Evolutionary conservation across 2,113 vertebrate genomes (phyloP), one percentile per base, ranked within the genome.

Genomic region (Sceloporus undulatus): DNA sequence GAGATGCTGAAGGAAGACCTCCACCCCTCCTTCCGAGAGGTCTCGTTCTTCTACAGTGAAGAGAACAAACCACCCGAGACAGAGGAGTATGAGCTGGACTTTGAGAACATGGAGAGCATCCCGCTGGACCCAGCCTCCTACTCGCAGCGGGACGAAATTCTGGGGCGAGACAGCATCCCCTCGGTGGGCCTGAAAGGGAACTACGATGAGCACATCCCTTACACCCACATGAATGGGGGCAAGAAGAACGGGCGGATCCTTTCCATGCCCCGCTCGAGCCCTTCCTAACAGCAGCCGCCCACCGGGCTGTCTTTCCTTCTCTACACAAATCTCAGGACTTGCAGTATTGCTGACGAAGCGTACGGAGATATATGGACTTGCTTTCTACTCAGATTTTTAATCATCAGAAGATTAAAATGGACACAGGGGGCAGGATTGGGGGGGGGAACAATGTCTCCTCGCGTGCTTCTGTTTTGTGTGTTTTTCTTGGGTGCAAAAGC

Each of bases 71-170:
- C 97, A 8, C 98, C 98, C 0, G 99, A 99, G 90, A 97, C 94
- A 0, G 99, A 99, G 96, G 99, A 99, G 65, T 98, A 98, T 2
- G 98, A 99, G 95, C 95, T 99, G 96, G 98, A 99, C 96, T 97
- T 99, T 2, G 99, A 99, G 94, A 99, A 99, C 97, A 99, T 99
- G 98, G 99, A 99, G 94, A 99, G 98, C 91, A 98, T 99, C 88
- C 99, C 99, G 13, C 96, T 99, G 38, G 98, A 99, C 91, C 98
- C 98, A 0, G 98, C 98, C 16, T 98, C 98, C 0, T 99, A 98
- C 95, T 97, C 97, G 0, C 98, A 98, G 93, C 95, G 97, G 88
- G 98, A 98, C 95, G 98, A 98, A 87, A 96, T 85, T 0, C 96
- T 97, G 91, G 94, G 97, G 86, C 95, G 98, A 94, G 98, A 98